phyloP scores from a whole-genome alignment of 1,140 invertebrate genomes.

The Hermatobates lingyangjiaoensis region DNA sequence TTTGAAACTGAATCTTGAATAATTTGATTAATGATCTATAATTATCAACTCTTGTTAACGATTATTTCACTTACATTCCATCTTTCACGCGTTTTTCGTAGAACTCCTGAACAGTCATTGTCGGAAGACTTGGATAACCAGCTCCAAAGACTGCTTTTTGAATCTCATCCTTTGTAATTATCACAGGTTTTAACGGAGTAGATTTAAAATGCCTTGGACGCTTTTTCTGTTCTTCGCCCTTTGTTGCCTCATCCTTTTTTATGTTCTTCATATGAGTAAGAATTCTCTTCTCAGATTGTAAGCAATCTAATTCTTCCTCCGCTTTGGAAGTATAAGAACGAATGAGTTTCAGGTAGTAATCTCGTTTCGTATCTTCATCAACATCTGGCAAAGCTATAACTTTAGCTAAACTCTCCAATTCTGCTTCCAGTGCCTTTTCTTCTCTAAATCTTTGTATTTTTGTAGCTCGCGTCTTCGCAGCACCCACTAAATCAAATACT shows the following conservation, averaged over 20 bases:
- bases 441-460: constrained; percentile 67
- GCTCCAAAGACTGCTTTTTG: constrained; percentile 87
- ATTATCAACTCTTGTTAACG: background rate
- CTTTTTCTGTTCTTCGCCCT: constrained; percentile 9
- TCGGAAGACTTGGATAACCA: constrained; percentile 85
- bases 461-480: constrained; percentile 30
- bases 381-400: constrained; percentile 27
- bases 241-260: constrained; percentile 19
- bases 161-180: constrained; percentile 71
- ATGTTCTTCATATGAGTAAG: constrained; percentile 46
- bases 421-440: constrained; percentile 55
- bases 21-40: background rate
- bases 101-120: constrained; percentile 86
- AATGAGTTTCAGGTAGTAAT: constrained; percentile 64
- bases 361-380: constrained; percentile 62
- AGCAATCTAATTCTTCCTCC: constrained; percentile 55
- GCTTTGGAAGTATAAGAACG: constrained; percentile 52
- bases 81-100: constrained; percentile 71
- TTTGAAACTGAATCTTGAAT: background rate
- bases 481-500: constrained; percentile 14
- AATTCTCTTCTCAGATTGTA: constrained; percentile 50
- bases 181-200: constrained; percentile 65
- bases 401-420: constrained; percentile 26
- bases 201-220: constrained; percentile 12
- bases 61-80: constrained; percentile 45